phyloP scores from a whole-genome alignment of 2,113 vertebrate genomes.

The Catharus fuscescens region DNA sequence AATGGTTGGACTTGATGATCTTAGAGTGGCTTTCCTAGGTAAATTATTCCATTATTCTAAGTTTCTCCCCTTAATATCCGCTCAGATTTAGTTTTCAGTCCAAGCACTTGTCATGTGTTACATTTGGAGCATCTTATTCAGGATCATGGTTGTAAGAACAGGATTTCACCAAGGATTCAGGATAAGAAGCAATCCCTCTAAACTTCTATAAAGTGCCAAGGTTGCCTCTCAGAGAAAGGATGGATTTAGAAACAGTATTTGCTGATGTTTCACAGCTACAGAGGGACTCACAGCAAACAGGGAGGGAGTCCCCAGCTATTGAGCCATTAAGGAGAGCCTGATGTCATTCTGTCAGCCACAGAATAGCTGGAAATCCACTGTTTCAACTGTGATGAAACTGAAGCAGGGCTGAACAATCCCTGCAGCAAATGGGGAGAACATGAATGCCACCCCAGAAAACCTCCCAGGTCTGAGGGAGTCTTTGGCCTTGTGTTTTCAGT shows the following conservation, averaged over 20 bases:
- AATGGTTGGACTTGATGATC: not conserved
- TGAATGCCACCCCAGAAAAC: not conserved
- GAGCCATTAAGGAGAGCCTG: not conserved
- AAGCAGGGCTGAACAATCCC: not conserved
- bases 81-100: not conserved
- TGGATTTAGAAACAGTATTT: not conserved
- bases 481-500: not conserved
- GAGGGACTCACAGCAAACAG: not conserved
- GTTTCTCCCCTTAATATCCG: not conserved
- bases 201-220: not conserved
- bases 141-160: not conserved
- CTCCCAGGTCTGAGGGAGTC: not conserved
- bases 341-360: not conserved
- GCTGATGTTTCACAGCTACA: not conserved
- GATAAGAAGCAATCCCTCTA: not conserved
- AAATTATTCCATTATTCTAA: not conserved
- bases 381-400: not conserved
- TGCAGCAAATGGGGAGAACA: not conserved
- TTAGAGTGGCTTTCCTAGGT: not conserved
- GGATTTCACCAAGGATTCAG: not conserved
- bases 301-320: not conserved
- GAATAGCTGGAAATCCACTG: not conserved
- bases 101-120: fast-evolving
- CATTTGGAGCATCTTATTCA: not conserved
- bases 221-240: not conserved